Evolutionary conservation across 2,888 invertebrate genomes (phyloP), one percentile per base, ranked within the genome.

Genomic region (Dione juno): DNA sequence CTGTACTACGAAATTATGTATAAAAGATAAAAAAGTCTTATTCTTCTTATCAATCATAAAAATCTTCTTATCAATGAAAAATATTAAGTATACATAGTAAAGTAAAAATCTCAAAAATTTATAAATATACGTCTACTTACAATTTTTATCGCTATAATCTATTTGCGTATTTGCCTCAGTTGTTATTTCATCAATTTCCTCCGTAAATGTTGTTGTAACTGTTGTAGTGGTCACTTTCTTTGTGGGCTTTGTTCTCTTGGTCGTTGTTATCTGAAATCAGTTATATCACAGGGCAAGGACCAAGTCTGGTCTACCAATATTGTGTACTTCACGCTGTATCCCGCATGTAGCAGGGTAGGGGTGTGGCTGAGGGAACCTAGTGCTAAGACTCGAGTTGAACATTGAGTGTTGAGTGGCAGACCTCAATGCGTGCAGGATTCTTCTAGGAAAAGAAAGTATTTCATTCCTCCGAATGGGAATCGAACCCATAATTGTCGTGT

Each of bases 131-230:
- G 14, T 59, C n/a, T 3, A 86, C 92, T 89, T 74, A 92, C 93
- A 82, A 71, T 88, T 88, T 72, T 84, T 91, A 69, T 93, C 87
- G 74, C 84, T 88, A 69, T 88, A 93, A 70, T 92, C 85, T 7
- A 91, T 75, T 50, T 93, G 91, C 0, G 83, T 81, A 52, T 86
- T 86, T 69, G 79, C 83, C 75, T 94, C 93, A 0, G 93, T 92
- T 16, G 93, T 92, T 8, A 89, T 74, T 7, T 92, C 92, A 9
- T 91, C 92, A 0, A 77, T 71, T 1, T 85, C 72, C 35, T 89
- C 89, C 0, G 89, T 88, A 40, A 87, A 83, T 5, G 90, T 86
- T 0, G 89, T 87, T 6, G 87, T 80, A 0, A 84, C 77, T 0
- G 89, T 87, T 19, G 92, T 91, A 0, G 92, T 92, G 0, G 91